Base-by-base conservation (phyloP, 2,113 vertebrate species). In the Dasypus novemcinctus region DNA sequence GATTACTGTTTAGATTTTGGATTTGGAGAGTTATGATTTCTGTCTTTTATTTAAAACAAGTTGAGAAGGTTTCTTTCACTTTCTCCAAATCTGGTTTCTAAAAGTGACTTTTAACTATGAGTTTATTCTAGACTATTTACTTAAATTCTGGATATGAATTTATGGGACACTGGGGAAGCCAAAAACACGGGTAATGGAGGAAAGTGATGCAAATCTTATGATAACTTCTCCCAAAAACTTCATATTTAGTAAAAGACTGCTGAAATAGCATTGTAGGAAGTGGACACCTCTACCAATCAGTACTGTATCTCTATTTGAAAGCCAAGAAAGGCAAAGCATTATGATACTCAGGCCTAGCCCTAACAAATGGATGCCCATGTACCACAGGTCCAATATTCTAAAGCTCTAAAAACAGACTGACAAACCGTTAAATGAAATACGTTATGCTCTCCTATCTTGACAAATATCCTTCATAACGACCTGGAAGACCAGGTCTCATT, bases 81-180 rank as follows among this genome's bases (percentile, higher is more conserved):
- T 94, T 92, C 33, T 89, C 57, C 43, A 83, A 69, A 92, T 54
- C 9, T 81, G 36, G 25, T 86, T 83, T 96, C 38, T 76, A 59
- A 91, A 76, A 81, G 33, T n/a, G 9, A 83, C 92, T 95, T 93
- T 74, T 46, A 90, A 79, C 63, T 33, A 21, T 52, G 72, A 66
- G 13, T 5, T 93, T 93, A 89, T 66, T 86, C 46, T 91, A 43
- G 33, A 89, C 76, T 97, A 86, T 43, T 76, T 90, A 90, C 80
- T 78, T 90, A 41, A 23, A 21, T 61, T 91, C 33, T 74, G 17
- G 2, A 49, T 78, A 25, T 74, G 68, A 82, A 74, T 46, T 91
- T 90, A 41, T 59, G 38, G 46, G 15, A 31, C 33, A 89, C 0
- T 12, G 18, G 68, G 31, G 27, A 85, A 17, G 25, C 10, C 14